These are phyloP conservation scores for Falco cherrug DNA, from an alignment of 2,797 vertebrate genomes.

Conservation along the genomic window DNA sequence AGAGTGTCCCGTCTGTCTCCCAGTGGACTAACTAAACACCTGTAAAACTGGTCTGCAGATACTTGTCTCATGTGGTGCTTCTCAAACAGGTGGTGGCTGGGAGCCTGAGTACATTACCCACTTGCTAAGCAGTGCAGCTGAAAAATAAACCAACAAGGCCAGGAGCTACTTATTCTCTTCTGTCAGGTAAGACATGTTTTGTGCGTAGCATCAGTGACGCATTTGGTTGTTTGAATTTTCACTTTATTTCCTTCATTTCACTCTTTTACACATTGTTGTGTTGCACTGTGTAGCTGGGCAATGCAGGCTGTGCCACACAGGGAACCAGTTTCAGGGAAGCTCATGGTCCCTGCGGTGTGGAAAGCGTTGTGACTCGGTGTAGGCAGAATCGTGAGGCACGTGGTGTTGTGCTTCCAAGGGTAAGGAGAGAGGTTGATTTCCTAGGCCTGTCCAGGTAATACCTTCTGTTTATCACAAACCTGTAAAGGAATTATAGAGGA, in stretches of 20 bases:
- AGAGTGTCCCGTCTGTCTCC: not conserved
- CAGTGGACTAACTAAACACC: not conserved
- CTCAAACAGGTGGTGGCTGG: not conserved
- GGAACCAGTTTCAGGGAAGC: not conserved
- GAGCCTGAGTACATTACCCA: no score
- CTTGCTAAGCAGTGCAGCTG: not conserved
- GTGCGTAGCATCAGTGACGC: not conserved
- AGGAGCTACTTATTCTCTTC: no score
- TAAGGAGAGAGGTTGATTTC: not conserved
- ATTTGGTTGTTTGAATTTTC: not conserved
- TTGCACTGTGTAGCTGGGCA: not conserved
- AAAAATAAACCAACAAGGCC: not conserved
- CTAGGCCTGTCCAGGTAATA: not conserved
- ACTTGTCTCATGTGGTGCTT: not conserved
- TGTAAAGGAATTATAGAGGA: no score
- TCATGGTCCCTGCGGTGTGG: no score
- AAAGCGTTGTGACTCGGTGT: accelerated
- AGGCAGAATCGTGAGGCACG: accelerated
- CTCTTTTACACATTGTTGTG: no score
- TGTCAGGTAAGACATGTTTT: no score
- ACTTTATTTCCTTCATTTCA: not conserved
- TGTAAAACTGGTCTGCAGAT: not conserved
- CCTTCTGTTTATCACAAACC: no score
- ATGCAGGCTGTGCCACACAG: not conserved
- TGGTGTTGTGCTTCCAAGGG: not conserved